Conservation (phyloP, 2,888 invertebrate species). For the Polietes domitor region DNA sequence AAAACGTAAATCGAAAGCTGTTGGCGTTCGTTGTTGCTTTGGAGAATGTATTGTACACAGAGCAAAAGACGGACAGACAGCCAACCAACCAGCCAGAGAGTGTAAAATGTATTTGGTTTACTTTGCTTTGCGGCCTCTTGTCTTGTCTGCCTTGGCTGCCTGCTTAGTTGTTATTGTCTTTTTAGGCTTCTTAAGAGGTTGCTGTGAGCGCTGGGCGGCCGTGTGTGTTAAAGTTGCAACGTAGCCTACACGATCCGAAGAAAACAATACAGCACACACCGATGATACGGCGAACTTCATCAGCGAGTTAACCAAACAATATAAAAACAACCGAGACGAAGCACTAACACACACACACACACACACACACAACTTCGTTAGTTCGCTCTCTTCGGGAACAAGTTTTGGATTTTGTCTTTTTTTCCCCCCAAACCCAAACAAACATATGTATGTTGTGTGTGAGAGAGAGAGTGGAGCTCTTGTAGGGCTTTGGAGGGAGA, state of each 20-base stretch:
- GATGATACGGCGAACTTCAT: background rate
- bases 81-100: conserved; percentile 7
- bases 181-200: conserved; percentile 46
- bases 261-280: conserved; percentile 31
- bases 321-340: conserved; percentile 4
- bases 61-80: no score
- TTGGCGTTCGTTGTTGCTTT: conserved; percentile 15
- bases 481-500: conserved; percentile 47
- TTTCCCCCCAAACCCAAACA: background rate
- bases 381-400: conserved; percentile 41
- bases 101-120: background rate
- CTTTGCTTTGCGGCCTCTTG: conserved; percentile 9
- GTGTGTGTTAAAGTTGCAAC: conserved; percentile 56
- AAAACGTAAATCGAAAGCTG: conserved; percentile 61
- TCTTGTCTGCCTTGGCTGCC: conserved; percentile 37
- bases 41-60: conserved; percentile 11
- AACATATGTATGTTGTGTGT: no score
- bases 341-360: background rate
- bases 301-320: conserved; percentile 13
- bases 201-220: background rate
- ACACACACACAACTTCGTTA: background rate
- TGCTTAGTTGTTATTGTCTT: conserved; percentile 28
- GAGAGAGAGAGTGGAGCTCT: conserved; percentile 11
- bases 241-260: conserved; percentile 58
- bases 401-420: conserved; percentile 45